Evolutionary conservation across 2,888 invertebrate species (phyloP), one percentile per base, ranked within the genome.

Genomic region (Ochlodes sylvanus): DNA sequence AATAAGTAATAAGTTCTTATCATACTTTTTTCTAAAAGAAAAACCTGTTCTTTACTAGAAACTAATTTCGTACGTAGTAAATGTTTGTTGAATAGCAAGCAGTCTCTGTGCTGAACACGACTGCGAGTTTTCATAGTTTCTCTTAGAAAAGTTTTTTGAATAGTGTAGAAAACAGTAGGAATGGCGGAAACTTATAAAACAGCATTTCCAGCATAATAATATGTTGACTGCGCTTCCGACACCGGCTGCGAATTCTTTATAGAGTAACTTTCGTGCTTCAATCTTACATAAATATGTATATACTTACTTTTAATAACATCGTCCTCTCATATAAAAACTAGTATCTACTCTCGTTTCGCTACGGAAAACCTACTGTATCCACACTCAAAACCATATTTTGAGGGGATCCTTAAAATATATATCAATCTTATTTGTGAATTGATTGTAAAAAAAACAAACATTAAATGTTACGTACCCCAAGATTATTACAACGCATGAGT

Each of bases 101-200:
- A 52, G 21, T 52, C 50, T 12, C 21, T 52, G 52, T 27, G 52
- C 52, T 52, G 52, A 52, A 52, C 21, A 27, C 27, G 52, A 38
- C 38, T 38, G 2, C 27, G 21, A 52, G 14, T 52, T 27, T 50
- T 52, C 52, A 52, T 52, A 17, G 17, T 44, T 55, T 55, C 63
- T 63, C 55, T 61, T 17, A 27, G 54, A 55, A 27, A 55, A 44
- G 32, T 44, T 19, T 21, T 55, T 17, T 9, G 52, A 44, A 56
- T 14, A 56, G 42, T 42, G 15, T 44, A 32, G 55, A 27, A 50
- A 52, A 52, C 52, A 52, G 52, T 52, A 14, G 12, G 44, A 44
- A 44, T 54, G 42, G 14, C 44, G 55, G 19, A 56, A 63, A 63
- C 32, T 63, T 63, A 63, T 44, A 52, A 56, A 21, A 32, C 27